Evolutionary conservation across 2,888 invertebrate genomes (phyloP).

Genomic region (Rhingia rostrata): DNA sequence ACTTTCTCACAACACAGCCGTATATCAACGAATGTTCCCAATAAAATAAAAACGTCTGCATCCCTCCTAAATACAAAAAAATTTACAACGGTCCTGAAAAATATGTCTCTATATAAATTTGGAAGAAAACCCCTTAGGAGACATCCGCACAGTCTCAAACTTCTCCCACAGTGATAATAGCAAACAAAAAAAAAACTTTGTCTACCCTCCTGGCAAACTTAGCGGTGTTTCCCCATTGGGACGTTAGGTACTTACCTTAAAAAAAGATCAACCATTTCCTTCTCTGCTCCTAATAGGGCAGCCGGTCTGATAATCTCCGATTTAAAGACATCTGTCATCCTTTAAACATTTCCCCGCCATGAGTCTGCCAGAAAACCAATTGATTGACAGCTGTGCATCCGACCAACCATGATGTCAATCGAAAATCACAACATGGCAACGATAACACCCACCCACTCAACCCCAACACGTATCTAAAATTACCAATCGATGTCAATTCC

Average conservation of each 20-base stretch:
- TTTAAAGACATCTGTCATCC: slow-evolving; percentile 3
- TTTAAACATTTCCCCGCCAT: background rate
- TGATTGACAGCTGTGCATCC: background rate
- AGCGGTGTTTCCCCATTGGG: background rate
- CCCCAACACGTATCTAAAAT: background rate
- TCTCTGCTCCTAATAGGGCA: slow-evolving; percentile 1
- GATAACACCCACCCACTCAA: slow-evolving; percentile 1
- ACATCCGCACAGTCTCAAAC: no score
- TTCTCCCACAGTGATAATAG: background rate
- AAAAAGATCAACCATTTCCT: slow-evolving; percentile 45
- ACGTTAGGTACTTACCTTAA: no score
- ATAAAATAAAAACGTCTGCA: no score
- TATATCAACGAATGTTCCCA: no score
- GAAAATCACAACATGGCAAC: slow-evolving; percentile 29
- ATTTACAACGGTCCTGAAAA: no score
- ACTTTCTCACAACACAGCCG: no score
- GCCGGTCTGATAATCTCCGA: slow-evolving; percentile 5
- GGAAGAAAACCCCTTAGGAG: no score
- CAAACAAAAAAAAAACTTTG: background rate
- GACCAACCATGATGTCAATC: slow-evolving; percentile 24
- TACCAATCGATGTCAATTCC: slow-evolving; percentile 31
- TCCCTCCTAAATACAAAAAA: no score
- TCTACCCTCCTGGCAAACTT: background rate
- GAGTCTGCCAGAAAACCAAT: slow-evolving; percentile 1
- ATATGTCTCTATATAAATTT: no score